These are phyloP conservation scores for Lytechinus pictus DNA, from an alignment of 35 echinoderm and acorn worm genomes.

Conservation along the genomic window DNA sequence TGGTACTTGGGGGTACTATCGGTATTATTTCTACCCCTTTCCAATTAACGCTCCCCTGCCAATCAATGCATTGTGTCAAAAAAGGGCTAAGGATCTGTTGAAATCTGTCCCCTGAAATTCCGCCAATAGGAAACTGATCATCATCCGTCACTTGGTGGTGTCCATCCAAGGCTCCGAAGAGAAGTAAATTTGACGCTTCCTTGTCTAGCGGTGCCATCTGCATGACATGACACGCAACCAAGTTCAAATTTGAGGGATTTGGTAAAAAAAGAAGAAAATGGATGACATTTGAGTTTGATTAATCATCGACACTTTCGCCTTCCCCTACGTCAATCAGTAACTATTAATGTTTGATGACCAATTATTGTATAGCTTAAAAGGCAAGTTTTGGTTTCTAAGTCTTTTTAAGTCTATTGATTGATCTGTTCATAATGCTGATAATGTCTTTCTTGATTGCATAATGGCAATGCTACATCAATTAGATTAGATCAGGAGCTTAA, in stretches of 20 bases:
- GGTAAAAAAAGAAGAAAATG: neutral
- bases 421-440: neutral
- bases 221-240: neutral
- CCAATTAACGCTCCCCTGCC: neutral
- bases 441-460: neutral
- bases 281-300: slow-evolving; percentile 5
- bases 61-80: neutral
- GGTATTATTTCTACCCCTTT: neutral
- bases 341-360: neutral
- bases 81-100: neutral
- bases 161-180: neutral
- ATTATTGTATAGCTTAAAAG: neutral
- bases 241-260: neutral
- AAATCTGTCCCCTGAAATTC: neutral
- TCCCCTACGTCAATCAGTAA: neutral
- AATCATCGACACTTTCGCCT: neutral
- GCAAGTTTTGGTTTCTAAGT: neutral
- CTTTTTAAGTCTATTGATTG: neutral
- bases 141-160: neutral
- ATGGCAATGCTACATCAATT: too few species aligned
- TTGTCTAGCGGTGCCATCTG: neutral
- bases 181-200: neutral
- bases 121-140: neutral
- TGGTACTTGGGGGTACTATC: too few species aligned
- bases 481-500: too few species aligned